Evolutionary conservation across 1,140 invertebrate species (phyloP), one percentile per base, ranked within the genome.

Genomic region (Amyelois transitella): DNA sequence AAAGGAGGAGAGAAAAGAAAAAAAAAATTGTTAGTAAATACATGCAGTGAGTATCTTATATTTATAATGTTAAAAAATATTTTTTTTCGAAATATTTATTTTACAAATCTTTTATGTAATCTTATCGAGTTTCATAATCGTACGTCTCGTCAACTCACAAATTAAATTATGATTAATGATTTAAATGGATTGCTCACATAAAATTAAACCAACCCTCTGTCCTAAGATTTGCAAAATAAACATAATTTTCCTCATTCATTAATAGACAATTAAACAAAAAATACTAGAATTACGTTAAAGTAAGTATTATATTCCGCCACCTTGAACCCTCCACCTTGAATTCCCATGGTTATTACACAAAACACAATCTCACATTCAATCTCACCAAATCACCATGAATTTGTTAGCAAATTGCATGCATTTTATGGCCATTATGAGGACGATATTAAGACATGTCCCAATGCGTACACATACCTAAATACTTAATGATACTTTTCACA

Each of bases 381-480:
- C 32, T 38, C 2, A 38, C 7, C 32, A 38, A n/a, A 38, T 38
- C 17, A 14, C 32, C 32, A 4, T 10, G 10, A 32, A 6, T 10
- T 10, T 32, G 25, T 1, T 2, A 10, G 25, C n/a, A n/a, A n/a
- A 32, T 10, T 20, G 32, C 10, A 48, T 14, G 20, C 7, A 48
- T 21, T n/a, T 21, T 21, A 2, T 21, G 1, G 7, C 43, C 5
- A 44, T 44, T 17, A 44, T 18, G 43, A 18, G 43, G 7, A 18
- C n/a, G 18, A 14, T 17, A 18, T 12, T 18, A 47, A 51, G n/a
- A 24, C 19, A 4, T 51, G 6, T 12, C 10, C 21, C 19, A 51
- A 44, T 20, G 53, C 44, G 47, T 59, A 21, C 32, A 65, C 79
- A 69, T 82, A 82, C 79, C 77, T 48, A 80, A 77, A 67, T 74